A percentile compares a stretch with the other conserved stretches of the same genome.
Evolutionary conservation across 2,888 invertebrate species (phyloP).

Genomic region (Lissocephala sabroskyi): DNA sequence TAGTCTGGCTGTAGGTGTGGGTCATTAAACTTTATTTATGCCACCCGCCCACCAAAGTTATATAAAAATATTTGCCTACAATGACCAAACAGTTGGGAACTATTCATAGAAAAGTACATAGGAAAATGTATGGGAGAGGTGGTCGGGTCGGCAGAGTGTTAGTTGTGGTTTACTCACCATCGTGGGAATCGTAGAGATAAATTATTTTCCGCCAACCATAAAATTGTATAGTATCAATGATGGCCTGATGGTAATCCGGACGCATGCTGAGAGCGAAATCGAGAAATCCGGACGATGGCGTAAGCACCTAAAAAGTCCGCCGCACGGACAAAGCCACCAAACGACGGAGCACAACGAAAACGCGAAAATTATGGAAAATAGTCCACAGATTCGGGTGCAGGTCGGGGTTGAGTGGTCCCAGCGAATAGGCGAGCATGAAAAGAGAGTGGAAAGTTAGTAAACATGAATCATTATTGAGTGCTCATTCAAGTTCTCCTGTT

Average conservation of each 20-base stretch:
- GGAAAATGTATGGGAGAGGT: too few relatives aligned
- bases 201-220: conserved; percentile 89
- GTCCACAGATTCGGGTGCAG: background rate
- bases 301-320: conserved; percentile 78
- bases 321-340: background rate
- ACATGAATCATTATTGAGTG: conserved; percentile 63
- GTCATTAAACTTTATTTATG: too few relatives aligned
- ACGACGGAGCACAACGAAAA: conserved; percentile 12
- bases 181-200: conserved; percentile 85
- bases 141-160: too few relatives aligned
- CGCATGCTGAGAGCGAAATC: conserved; percentile 95
- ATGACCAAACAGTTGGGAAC: too few relatives aligned
- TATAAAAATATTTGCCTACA: too few relatives aligned
- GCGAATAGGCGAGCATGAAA: conserved; percentile 2
- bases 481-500: conserved; percentile 29
- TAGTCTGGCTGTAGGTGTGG: too few relatives aligned
- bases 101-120: too few relatives aligned
- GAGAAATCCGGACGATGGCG: conserved; percentile 88
- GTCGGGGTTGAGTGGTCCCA: background rate
- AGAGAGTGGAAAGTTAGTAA: conserved; percentile 47
- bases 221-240: conserved; percentile 93
- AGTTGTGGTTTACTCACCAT: conserved; percentile 77
- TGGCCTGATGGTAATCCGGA: conserved; percentile 95
- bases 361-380: conserved; percentile 61
- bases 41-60: too few relatives aligned